Evolutionary conservation across 2,888 invertebrate species (phyloP).

Genomic region (Rhagonycha fulva): DNA sequence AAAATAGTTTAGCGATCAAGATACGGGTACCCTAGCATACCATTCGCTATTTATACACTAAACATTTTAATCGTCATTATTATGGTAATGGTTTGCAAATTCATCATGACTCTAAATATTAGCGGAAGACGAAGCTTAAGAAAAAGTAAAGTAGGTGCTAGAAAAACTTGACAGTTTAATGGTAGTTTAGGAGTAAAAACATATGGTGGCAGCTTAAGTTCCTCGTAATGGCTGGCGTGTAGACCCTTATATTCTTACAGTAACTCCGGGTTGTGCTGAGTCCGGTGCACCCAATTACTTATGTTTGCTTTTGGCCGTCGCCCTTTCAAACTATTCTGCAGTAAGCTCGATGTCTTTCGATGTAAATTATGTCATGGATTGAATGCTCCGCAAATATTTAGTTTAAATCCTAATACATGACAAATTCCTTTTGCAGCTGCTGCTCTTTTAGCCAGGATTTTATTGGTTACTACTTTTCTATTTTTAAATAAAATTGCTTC

Average conservation of each 20-base stretch:
- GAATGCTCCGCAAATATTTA: conserved; percentile 45
- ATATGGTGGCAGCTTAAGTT: conserved; percentile 37
- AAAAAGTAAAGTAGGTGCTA: conserved; percentile 31
- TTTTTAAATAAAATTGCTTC: not conserved
- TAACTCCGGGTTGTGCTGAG: conserved; percentile 13
- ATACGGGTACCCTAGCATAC: not conserved
- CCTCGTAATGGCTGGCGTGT: conserved; percentile 31
- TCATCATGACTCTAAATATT: conserved; percentile 40
- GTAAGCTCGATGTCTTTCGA: conserved; percentile 33
- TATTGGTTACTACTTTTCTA: not conserved
- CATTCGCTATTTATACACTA: not conserved
- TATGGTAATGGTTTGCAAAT: conserved; percentile 39
- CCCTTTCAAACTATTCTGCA: conserved; percentile 29
- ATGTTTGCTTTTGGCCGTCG: conserved; percentile 36
- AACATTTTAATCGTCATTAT: conserved; percentile 18
- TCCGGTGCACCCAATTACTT: conserved; percentile 39
- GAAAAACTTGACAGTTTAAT: conserved; percentile 42
- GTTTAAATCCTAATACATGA: conserved; percentile 30
- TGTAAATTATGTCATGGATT: conserved; percentile 42
- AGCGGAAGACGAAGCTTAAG: conserved; percentile 31
- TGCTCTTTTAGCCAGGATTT: not conserved
- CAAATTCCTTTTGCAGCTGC: conserved; percentile 12
- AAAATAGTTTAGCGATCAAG: not conserved
- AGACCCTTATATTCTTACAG: conserved; percentile 27
- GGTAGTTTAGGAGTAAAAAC: conserved; percentile 37